phyloP scores from a whole-genome alignment of 64 coral and sea anemone species.

The Porites australiensis region DNA sequence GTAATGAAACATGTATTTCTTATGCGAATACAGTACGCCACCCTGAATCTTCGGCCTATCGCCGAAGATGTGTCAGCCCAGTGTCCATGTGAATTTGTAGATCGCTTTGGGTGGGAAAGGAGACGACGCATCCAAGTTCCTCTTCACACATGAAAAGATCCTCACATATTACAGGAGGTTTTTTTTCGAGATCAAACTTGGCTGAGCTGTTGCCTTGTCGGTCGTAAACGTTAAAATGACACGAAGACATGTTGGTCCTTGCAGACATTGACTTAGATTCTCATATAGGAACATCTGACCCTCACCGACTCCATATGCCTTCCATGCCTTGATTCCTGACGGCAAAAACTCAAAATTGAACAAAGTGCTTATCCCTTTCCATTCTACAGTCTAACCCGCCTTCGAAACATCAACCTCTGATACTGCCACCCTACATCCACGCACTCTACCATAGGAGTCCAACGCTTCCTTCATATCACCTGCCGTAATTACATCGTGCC shows the following conservation, averaged over 20 bases:
- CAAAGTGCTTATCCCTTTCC: constrained; percentile 6
- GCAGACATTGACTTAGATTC: background rate
- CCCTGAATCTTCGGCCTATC: no score
- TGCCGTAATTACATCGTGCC: constrained; percentile 44
- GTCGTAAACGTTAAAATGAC: background rate
- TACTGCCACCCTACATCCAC: background rate
- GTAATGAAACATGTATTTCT: no score
- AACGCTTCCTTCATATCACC: constrained; percentile 60
- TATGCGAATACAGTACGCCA: no score
- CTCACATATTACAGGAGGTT: background rate
- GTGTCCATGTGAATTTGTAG: constrained; percentile 50
- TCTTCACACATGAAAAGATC: constrained; percentile 15
- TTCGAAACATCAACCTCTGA: constrained; percentile 19
- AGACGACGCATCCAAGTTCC: constrained; percentile 28
- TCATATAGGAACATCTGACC: constrained; percentile 38
- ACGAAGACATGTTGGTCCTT: constrained; percentile 22
- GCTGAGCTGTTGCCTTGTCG: background rate
- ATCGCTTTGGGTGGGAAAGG: constrained; percentile 31
- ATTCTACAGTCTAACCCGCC: background rate
- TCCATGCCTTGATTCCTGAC: constrained; percentile 38
- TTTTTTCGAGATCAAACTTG: background rate
- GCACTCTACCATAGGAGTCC: constrained; percentile 31
- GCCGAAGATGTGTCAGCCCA: background rate
- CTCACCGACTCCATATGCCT: constrained; percentile 33
- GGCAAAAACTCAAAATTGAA: constrained; percentile 39